These are phyloP conservation scores for Onychostruthus taczanowskii DNA, from an alignment of 2,113 vertebrate genomes.

Conservation along the genomic window DNA sequence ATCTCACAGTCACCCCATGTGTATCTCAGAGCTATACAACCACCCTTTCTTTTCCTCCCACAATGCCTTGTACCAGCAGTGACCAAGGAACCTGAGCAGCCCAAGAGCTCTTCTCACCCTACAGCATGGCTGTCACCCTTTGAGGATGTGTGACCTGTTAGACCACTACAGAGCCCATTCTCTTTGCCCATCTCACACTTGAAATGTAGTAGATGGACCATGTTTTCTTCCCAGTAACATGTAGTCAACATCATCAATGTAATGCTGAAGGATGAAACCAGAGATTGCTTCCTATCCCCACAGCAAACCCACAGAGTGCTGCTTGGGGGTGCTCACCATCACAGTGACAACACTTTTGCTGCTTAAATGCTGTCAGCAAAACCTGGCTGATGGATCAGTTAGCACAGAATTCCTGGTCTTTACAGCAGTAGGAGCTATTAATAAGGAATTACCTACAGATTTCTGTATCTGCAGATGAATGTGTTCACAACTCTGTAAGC, in stretches of 20 bases:
- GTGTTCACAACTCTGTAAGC: background rate
- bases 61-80: background rate
- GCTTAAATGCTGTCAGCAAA: background rate
- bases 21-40: background rate
- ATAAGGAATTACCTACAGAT: background rate
- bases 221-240: background rate
- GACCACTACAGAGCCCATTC: background rate
- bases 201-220: background rate
- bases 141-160: background rate
- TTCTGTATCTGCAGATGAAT: background rate
- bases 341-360: background rate
- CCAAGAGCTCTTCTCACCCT: background rate
- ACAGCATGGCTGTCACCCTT: background rate
- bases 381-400: background rate
- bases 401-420: background rate
- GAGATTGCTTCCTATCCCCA: background rate
- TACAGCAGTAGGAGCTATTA: background rate
- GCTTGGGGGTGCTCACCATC: background rate
- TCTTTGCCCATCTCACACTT: background rate
- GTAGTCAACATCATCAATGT: rapidly evolving
- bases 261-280: background rate
- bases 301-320: background rate
- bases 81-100: background rate
- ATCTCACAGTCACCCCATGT: background rate
- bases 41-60: background rate